A percentile compares a stretch with the other conserved stretches of the same genome.
Evolutionary conservation across 2,113 vertebrate genomes (phyloP).

Genomic region (Rhynchomys soricoides): DNA sequence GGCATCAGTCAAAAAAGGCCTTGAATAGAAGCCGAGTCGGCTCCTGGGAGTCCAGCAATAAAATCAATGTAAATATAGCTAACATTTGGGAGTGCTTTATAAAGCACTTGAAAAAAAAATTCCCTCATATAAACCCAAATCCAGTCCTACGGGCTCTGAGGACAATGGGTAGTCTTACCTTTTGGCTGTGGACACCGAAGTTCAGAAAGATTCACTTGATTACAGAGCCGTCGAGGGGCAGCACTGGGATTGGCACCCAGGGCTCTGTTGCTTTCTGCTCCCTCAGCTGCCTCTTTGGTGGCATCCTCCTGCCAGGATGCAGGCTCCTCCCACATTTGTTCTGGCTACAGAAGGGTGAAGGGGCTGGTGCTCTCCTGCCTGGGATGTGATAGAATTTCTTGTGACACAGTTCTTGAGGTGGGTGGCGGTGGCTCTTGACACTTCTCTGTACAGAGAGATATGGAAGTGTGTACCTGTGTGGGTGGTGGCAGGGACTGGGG

Average conservation of each 20-base stretch:
- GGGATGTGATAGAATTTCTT: background rate
- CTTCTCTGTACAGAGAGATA: background rate
- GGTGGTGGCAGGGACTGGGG: rapidly evolving
- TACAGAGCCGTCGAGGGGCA: background rate
- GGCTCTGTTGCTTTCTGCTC: background rate
- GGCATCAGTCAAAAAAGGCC: background rate
- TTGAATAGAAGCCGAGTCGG: background rate
- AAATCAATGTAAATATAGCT: constrained; percentile 58
- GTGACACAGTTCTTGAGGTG: background rate
- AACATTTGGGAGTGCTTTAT: constrained; percentile 63
- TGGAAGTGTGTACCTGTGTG: background rate
- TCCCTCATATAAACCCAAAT: constrained; percentile 52
- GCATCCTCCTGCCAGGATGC: background rate
- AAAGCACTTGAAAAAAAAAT: constrained; percentile 55
- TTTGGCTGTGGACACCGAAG: background rate
- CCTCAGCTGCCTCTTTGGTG: too few species aligned
- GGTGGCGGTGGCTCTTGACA: background rate
- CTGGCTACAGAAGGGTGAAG: background rate
- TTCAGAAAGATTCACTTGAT: background rate
- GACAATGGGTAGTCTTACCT: background rate
- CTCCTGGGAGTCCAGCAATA: constrained; percentile 40
- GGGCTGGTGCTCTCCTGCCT: background rate
- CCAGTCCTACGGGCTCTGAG: background rate
- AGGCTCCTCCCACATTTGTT: too few species aligned
- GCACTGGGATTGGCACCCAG: background rate